These are phyloP conservation scores for Pseudomyrmex flavicornis DNA, from an alignment of 1,140 invertebrate genomes.

Conservation along the genomic window DNA sequence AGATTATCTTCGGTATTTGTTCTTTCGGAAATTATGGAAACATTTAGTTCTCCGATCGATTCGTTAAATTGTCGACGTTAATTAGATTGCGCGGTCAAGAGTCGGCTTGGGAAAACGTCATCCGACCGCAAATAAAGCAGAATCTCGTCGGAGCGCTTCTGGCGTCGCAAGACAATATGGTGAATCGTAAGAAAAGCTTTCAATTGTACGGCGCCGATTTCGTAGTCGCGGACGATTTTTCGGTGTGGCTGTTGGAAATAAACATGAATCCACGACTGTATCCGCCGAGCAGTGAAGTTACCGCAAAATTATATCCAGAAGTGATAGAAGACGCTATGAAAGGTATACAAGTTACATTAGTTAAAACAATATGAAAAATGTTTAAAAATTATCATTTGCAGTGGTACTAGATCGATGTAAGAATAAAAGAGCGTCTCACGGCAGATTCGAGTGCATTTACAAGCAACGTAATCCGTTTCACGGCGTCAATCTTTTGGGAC, in stretches of 20 bases:
- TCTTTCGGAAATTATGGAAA: background rate
- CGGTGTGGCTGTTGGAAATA: constrained; percentile 97
- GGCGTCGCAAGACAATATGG: constrained; percentile 91
- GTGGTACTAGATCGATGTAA: constrained; percentile 66
- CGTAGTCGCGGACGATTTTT: constrained; percentile 93
- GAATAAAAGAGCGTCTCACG: constrained; percentile 45
- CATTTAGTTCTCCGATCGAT: background rate
- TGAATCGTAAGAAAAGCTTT: constrained; percentile 92
- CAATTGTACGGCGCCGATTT: constrained; percentile 98
- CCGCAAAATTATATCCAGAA: constrained; percentile 91
- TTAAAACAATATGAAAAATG: constrained; percentile 2
- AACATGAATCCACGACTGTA: constrained; percentile 96
- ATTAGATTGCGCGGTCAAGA: constrained; percentile 78
- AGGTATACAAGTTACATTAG: constrained; percentile 86
- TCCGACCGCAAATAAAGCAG: constrained; percentile 91
- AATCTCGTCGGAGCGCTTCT: constrained; percentile 92
- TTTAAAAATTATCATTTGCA: constrained; percentile 31
- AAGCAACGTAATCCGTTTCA: constrained; percentile 65
- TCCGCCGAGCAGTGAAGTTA: constrained; percentile 91
- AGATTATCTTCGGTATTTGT: constrained; percentile 80
- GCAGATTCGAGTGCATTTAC: constrained; percentile 69
- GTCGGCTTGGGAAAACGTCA: constrained; percentile 82
- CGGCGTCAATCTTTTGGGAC: constrained; percentile 62
- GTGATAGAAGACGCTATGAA: constrained; percentile 95
- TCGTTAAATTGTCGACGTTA: background rate